phyloP scores from a whole-genome alignment of 2,113 vertebrate genomes.

The Bathybates hornii region DNA sequence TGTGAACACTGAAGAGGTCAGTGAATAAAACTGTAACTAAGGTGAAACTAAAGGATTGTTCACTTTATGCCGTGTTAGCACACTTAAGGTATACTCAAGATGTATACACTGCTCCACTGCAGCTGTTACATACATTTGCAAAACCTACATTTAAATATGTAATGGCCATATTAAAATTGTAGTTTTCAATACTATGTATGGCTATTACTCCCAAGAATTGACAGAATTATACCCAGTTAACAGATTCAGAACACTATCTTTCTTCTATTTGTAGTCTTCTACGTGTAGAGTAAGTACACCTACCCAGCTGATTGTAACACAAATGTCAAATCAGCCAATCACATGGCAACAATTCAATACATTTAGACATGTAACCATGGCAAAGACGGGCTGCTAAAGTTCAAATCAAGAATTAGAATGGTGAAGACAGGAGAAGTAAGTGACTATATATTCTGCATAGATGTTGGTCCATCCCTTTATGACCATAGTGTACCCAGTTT shows the following conservation, averaged over 20 bases:
- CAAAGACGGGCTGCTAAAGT: not conserved
- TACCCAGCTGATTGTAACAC: not conserved
- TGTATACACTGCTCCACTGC: not conserved
- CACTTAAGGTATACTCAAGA: not conserved
- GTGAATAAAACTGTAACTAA: not conserved
- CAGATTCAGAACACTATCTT: too few species aligned
- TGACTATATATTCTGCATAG: too few species aligned
- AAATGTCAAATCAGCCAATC: not conserved
- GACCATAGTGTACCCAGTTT: too few species aligned
- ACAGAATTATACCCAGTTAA: too few species aligned
- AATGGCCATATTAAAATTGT: not conserved
- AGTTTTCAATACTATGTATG: not conserved
- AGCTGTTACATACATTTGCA: not conserved
- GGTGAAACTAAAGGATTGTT: not conserved
- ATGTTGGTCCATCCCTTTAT: too few species aligned
- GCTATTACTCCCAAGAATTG: too few species aligned
- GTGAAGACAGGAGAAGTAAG: too few species aligned
- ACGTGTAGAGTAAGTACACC: not conserved
- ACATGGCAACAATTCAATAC: not conserved
- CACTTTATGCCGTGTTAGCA: accelerated
- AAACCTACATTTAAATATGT: not conserved
- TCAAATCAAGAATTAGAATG: too few species aligned
- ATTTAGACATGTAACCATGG: not conserved
- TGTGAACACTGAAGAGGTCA: not conserved
- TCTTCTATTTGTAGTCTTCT: too few species aligned